phyloP scores from a whole-genome alignment of 2,113 vertebrate species.

The Eonycteris spelaea region DNA sequence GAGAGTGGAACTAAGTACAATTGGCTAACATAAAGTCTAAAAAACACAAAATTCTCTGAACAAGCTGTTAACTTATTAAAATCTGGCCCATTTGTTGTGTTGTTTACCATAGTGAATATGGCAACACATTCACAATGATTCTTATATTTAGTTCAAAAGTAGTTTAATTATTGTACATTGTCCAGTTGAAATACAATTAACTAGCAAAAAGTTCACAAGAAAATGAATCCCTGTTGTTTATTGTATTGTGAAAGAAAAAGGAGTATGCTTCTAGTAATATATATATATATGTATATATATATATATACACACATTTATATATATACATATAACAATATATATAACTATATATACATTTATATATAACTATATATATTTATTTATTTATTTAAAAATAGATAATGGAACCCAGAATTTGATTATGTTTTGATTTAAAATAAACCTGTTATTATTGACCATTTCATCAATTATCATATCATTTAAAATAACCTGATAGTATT shows the following conservation, averaged over 20 bases:
- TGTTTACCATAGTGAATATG: not conserved
- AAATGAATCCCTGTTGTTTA: not conserved
- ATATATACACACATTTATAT: no score
- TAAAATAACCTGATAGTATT: not conserved
- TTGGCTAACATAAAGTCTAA: not conserved
- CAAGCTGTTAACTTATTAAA: not conserved
- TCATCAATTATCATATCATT: conserved; percentile 20
- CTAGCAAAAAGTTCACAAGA: not conserved
- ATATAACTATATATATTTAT: no score
- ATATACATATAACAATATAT: no score
- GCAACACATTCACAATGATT: not conserved
- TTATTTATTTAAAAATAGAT: not conserved
- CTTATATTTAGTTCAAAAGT: not conserved
- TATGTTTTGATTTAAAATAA: not conserved
- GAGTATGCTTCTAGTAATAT: not conserved
- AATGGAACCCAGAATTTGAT: not conserved
- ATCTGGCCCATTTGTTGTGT: not conserved
- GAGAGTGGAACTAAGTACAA: not conserved
- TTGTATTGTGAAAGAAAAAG: not conserved
- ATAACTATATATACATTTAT: no score
- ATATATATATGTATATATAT: no score
- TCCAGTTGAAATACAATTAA: not conserved
- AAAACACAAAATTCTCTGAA: not conserved
- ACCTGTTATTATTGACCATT: not conserved
- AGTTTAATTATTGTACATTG: not conserved